Percentiles rank a stretch among this genome's conserved stretches.
Conservation (phyloP, 2,797 vertebrate species). For the Novumbra hubbsi region DNA sequence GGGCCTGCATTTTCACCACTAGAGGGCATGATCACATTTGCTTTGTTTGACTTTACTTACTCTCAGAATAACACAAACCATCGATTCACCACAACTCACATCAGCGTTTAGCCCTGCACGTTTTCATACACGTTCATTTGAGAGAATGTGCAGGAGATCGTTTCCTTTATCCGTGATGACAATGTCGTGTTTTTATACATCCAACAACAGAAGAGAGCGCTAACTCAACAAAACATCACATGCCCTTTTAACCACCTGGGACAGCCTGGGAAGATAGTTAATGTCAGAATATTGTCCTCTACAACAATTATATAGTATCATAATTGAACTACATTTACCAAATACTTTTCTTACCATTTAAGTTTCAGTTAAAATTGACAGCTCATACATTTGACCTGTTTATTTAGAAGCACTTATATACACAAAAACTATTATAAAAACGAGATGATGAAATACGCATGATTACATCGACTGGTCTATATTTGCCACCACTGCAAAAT, state of each 20-base stretch:
- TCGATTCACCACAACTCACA: neutral
- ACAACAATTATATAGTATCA: too few relatives aligned
- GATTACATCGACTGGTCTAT: too few relatives aligned
- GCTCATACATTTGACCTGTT: neutral
- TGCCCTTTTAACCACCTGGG: too few relatives aligned
- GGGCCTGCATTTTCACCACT: conserved; percentile 28
- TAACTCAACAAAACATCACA: too few relatives aligned
- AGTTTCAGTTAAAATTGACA: too few relatives aligned
- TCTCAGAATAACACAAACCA: neutral
- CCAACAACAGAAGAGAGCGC: neutral
- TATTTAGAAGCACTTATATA: too few relatives aligned
- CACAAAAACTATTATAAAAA: neutral
- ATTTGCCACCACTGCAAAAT: too few relatives aligned
- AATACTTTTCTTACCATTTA: too few relatives aligned
- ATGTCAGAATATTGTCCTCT: too few relatives aligned
- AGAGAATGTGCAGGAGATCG: neutral
- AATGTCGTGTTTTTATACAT: neutral
- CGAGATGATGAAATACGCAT: neutral
- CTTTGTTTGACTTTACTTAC: neutral
- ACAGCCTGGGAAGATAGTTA: too few relatives aligned
- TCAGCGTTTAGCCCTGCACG: neutral
- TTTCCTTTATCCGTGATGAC: neutral
- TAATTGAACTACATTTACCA: too few relatives aligned
- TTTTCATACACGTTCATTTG: neutral
- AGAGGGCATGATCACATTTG: conserved; percentile 52